A percentile compares a stretch with the other conserved stretches of the same genome.
phyloP scores from a whole-genome alignment of 1,140 invertebrate species.

The Lepidotrigona ventralis region DNA sequence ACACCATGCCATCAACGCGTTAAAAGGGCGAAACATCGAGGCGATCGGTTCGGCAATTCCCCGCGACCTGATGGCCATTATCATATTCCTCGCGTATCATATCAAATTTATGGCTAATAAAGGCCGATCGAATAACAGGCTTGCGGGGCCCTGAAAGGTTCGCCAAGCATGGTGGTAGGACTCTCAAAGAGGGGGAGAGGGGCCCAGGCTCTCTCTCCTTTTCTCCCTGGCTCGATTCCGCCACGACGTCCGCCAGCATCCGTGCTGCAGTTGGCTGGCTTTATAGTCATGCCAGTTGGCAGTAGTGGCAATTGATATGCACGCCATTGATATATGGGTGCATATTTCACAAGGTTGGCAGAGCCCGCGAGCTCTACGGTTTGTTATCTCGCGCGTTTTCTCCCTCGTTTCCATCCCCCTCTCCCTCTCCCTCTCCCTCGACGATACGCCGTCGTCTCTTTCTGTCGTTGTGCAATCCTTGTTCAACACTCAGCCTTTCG shows the following conservation, averaged over 20 bases:
- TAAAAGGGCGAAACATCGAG: not conserved
- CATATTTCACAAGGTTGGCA: conserved; percentile 68
- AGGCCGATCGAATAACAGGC: conserved; percentile 68
- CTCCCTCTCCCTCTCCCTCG: not conserved
- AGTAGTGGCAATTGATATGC: conserved; percentile 70
- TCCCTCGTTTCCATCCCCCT: conserved; percentile 2
- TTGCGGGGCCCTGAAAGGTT: conserved; percentile 16
- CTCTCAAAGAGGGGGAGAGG: too few species aligned
- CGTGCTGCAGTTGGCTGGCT: conserved; percentile 54
- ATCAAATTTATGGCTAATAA: conserved; percentile 68
- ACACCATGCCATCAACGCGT: not conserved
- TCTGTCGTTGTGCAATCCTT: not conserved
- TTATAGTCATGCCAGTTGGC: conserved; percentile 68
- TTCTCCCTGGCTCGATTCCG: conserved; percentile 29
- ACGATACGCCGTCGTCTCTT: not conserved
- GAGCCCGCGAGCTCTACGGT: conserved; percentile 52
- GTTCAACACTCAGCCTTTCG: not conserved
- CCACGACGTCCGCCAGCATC: conserved; percentile 32
- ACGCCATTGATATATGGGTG: conserved; percentile 66
- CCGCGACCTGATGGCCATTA: conserved; percentile 60
- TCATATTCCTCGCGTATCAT: conserved; percentile 69
- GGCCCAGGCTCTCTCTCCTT: not conserved
- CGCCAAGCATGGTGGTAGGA: conserved; percentile 20
- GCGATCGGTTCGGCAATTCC: conserved; percentile 25
- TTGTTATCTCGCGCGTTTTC: conserved; percentile 55